Evolutionary conservation across 2,888 invertebrate genomes (phyloP).

Genomic region (Cartodere bifasciata): DNA sequence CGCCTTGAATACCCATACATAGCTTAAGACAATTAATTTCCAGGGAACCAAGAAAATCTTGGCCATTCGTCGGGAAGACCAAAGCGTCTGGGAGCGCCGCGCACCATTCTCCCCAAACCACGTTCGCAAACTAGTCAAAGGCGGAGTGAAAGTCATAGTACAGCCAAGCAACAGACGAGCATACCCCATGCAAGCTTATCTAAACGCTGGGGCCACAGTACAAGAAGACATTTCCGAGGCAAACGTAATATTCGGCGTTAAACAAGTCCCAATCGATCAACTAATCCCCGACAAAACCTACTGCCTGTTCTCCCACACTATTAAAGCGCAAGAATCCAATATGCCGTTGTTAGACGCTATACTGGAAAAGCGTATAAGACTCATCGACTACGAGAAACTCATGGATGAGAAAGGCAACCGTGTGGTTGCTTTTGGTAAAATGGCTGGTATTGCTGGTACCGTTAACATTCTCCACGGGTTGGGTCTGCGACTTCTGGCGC

Average conservation of each 20-base stretch:
- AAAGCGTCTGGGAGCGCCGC: slow-evolving; percentile 90
- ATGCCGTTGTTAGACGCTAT: slow-evolving; percentile 95
- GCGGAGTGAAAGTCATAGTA: slow-evolving; percentile 89
- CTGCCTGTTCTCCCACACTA: slow-evolving; percentile 98
- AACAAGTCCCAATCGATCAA: slow-evolving; percentile 84
- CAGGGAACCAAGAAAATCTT: slow-evolving; percentile 44
- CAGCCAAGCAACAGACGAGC: slow-evolving; percentile 97
- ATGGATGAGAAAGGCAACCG: slow-evolving; percentile 80
- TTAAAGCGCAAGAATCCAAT: slow-evolving; percentile 96
- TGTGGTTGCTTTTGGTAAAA: slow-evolving; percentile 97
- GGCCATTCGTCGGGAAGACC: slow-evolving; percentile 83
- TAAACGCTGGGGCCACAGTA: slow-evolving; percentile 82
- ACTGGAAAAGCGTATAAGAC: slow-evolving; percentile 87
- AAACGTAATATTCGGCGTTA: slow-evolving; percentile 93
- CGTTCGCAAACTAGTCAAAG: slow-evolving; percentile 74
- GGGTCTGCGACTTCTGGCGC: slow-evolving; percentile 80
- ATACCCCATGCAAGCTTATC: slow-evolving; percentile 93
- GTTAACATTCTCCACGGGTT: slow-evolving; percentile 96
- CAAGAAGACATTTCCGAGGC: slow-evolving; percentile 97
- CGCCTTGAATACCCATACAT: too few relatives aligned
- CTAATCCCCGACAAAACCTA: slow-evolving; percentile 95
- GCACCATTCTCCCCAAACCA: slow-evolving; percentile 90
- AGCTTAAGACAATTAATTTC: too few relatives aligned
- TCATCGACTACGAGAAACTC: slow-evolving; percentile 96
- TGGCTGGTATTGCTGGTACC: slow-evolving; percentile 97